Conservation (phyloP, 2,888 invertebrate species). For the Oscheius onirici region DNA sequence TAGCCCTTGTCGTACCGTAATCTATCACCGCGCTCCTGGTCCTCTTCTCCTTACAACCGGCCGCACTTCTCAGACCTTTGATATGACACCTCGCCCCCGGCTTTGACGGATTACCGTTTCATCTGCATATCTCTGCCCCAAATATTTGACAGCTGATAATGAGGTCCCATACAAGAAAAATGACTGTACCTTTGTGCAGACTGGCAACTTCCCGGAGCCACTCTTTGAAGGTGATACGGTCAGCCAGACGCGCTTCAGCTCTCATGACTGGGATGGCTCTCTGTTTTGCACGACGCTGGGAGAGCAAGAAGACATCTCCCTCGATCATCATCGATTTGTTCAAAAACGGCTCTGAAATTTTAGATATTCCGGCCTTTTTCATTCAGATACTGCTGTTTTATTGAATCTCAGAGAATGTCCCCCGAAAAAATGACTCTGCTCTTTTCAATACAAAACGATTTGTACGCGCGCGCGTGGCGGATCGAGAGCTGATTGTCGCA, state of each 20-base stretch:
- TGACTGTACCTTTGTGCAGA: slow-evolving; percentile 62
- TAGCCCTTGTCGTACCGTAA: slow-evolving; percentile 31
- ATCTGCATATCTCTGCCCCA: slow-evolving; percentile 29
- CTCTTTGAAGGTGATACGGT: slow-evolving; percentile 69
- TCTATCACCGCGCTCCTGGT: slow-evolving; percentile 24
- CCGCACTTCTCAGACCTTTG: slow-evolving; percentile 30
- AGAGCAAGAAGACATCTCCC: slow-evolving; percentile 59
- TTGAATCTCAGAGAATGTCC: neutral
- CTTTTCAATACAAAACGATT: slow-evolving; percentile 21
- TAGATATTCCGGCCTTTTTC: neutral
- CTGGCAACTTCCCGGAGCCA: slow-evolving; percentile 67
- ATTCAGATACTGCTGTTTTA: neutral
- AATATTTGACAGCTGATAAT: slow-evolving; percentile 27
- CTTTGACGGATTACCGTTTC: slow-evolving; percentile 34
- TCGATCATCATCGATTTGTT: slow-evolving; percentile 65
- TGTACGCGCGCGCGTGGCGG: slow-evolving; percentile 22
- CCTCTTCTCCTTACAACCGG: slow-evolving; percentile 22
- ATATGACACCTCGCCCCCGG: slow-evolving; percentile 30
- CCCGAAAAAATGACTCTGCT: slow-evolving; percentile 13
- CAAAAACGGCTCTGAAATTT: slow-evolving; percentile 55
- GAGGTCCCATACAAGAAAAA: neutral
- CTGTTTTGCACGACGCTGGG: slow-evolving; percentile 56
- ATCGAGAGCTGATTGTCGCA: slow-evolving; percentile 31
- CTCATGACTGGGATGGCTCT: slow-evolving; percentile 60
- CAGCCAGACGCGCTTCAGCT: slow-evolving; percentile 53